phyloP scores from a whole-genome alignment of 2,888 invertebrate genomes.

The Melinaea marsaeus region DNA sequence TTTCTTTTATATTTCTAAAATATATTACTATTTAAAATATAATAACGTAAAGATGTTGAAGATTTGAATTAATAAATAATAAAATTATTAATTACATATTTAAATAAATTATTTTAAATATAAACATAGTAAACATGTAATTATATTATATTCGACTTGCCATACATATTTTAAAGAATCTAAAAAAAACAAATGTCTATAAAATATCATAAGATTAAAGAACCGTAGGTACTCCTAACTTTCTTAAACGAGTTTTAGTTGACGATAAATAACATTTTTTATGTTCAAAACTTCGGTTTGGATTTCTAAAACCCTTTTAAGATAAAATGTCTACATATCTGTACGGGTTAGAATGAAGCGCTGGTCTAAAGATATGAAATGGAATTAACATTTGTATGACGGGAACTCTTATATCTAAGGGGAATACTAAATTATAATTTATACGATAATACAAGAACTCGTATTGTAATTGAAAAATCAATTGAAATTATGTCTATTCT shows the following conservation, averaged over 20 bases:
- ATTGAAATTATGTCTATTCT: too few species aligned
- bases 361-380: background rate
- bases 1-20: too few species aligned
- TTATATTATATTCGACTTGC: background rate
- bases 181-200: background rate
- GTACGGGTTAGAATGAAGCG: conserved; percentile 4
- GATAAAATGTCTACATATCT: conserved; percentile 18
- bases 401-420: too few species aligned
- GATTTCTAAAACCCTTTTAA: conserved; percentile 24
- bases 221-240: conserved; percentile 4
- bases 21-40: too few species aligned
- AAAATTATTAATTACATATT: too few species aligned
- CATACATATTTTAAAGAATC: background rate
- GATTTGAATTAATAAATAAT: too few species aligned
- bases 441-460: too few species aligned
- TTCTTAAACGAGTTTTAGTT: conserved; percentile 20
- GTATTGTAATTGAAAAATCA: too few species aligned
- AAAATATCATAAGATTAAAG: conserved; percentile 2
- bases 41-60: too few species aligned
- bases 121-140: background rate
- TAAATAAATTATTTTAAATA: background rate
- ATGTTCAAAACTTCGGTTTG: conserved; percentile 9
- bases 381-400: background rate
- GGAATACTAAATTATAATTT: too few species aligned
- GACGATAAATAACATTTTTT: conserved; percentile 23